A percentile compares a stretch with the other conserved stretches of the same genome.
These are phyloP conservation scores for Cyclophora albipunctata DNA, from an alignment of 2,888 invertebrate genomes.

Conservation along the genomic window DNA sequence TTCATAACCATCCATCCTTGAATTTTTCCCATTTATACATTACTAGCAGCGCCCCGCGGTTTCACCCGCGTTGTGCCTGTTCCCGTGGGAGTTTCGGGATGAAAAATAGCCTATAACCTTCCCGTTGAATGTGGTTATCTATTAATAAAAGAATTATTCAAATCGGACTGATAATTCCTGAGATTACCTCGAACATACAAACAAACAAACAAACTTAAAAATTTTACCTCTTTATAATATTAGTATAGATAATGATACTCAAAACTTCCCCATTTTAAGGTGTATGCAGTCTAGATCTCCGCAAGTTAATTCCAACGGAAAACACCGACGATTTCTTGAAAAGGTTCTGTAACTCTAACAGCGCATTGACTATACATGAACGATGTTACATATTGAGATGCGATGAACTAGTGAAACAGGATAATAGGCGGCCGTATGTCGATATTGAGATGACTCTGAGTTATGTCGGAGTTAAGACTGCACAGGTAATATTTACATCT, in stretches of 20 bases:
- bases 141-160: no score
- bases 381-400: constrained; percentile 54
- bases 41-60: no score
- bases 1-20: constrained; percentile 7
- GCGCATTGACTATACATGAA: constrained; percentile 55
- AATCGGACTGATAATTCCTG: no score
- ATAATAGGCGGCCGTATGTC: constrained; percentile 49
- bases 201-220: no score
- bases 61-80: no score
- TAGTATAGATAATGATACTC: no score
- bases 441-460: constrained; percentile 69
- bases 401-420: constrained; percentile 23
- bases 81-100: no score
- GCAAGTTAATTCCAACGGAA: constrained; percentile 62
- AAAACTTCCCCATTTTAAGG: constrained; percentile 30
- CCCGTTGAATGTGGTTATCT: no score
- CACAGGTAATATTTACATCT: constrained; percentile 25
- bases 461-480: constrained; percentile 38
- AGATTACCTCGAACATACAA: no score
- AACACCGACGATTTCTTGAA: constrained; percentile 46
- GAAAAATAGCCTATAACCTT: no score
- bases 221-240: no score
- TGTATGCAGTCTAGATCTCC: constrained; percentile 68
- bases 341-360: constrained; percentile 46
- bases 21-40: background rate